Base-by-base conservation (phyloP, 2,113 vertebrate species). In the Catharus minimus region DNA sequence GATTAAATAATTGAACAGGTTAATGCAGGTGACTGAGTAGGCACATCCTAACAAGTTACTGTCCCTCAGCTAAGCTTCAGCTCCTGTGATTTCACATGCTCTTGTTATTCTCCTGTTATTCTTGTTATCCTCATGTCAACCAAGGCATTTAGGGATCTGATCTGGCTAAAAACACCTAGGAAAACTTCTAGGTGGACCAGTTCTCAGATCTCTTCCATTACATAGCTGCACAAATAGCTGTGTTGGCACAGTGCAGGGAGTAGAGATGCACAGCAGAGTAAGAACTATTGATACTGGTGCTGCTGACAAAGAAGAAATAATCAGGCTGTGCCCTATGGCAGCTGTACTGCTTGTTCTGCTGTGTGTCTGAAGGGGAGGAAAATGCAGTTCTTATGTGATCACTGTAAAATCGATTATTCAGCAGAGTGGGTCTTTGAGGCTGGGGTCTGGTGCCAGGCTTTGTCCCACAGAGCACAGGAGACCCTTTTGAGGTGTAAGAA, bases 401-500 rank as follows among this genome's bases (percentile, higher is more conserved):
- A 4, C 44, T 76, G 38, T 55, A 65, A 93, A 79, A 94, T 58
- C 0, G 0, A 58, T 75, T 44, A 39, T 55, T 91, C 77, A 28
- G 27, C 32, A 43, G 82, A 58, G 50, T 0, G 58, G 83, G 69
- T 78, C 66, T 66, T 55, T 55, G 77, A 73, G 83, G 50, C 69
- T 44, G 58, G 55, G 57, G 38, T 57, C 67, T 76, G 65, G 65
- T 93, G 92, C 92, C 65, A 67, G 38, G 17, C 32, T 92, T 74
- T 76, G 86, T 86, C 62, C 36, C 83, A 68, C 69, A 78, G 39
- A 71, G 76, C 75, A 92, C 39, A 43, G n/a, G 69, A 86, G 55
- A 66, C 16, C 13, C 27, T 74, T 82, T 5, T 16, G 79, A 89
- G 64, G 44, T 67, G 56, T 44, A 52, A 73, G 82, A 74, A 91